Base-by-base conservation (phyloP, 2,113 vertebrate species). In the Odobenus rosmarus region DNA sequence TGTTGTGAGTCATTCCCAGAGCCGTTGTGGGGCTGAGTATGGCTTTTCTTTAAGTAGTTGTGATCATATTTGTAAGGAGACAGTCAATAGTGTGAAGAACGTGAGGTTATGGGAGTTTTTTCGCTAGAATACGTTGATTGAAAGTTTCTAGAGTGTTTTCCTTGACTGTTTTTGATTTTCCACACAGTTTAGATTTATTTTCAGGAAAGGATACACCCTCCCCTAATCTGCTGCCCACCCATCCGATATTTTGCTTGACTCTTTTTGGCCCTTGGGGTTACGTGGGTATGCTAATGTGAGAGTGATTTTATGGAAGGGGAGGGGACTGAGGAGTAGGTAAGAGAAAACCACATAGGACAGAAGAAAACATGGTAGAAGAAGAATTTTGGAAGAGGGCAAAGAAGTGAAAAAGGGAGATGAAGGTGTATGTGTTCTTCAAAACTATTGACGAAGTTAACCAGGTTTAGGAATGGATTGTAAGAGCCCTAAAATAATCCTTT, bases 71-170 rank as follows among this genome's bases (percentile, higher is more conserved):
- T 76, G 53, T 49, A 57, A 64, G 88, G 72, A 36, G 53, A 77
- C 10, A 71, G 42, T 83, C 59, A 49, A 7, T 57, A 42, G 26
- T 21, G 4, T 77, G 62, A 69, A 62, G 80, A 62, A 64, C 3
- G n/a, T 4, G 26, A 23, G 31, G 7, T 28, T 36, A 16, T 28
- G 46, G 88, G 62, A 46, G 57, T 91, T 83, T 74, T 74, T 39
- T 1, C 88, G 11, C 51, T 64, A 7, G 81, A 64, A 53, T 8
- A 28, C 5, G 24, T 42, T 33, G 13, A 36, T 24, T 11, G 62
- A n/a, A 62, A 36, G 64, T 80, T 87, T 96, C 85, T 93, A 39
- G 28, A 88, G 46, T 79, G 23, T 92, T 96, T 82, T 83, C n/a
- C 23, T 88, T 61, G 82, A 89, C 59, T 64, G 4, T 18, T 85